A percentile compares a stretch with the other conserved stretches of the same genome.
phyloP scores from a whole-genome alignment of 2,888 invertebrate genomes.

The Lepidochrysops patricia region DNA sequence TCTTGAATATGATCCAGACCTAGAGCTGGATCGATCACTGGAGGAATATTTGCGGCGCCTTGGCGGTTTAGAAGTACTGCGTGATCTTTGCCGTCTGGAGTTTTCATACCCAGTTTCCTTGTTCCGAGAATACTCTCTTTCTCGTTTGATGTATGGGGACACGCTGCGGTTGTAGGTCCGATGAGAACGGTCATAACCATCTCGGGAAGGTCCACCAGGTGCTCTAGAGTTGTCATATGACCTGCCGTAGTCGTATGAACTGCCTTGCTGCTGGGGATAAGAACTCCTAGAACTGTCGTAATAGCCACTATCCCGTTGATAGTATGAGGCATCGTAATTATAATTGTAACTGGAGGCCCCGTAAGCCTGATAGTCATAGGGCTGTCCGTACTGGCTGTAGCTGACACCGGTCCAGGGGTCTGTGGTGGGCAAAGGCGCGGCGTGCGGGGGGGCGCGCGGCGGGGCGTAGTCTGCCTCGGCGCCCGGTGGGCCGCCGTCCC shows the following conservation, averaged over 20 bases:
- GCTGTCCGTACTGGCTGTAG: slow-evolving; percentile 54
- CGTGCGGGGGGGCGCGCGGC: slow-evolving; percentile 50
- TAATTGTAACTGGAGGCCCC: slow-evolving; percentile 42
- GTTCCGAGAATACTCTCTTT: slow-evolving; percentile 42
- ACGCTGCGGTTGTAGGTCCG: slow-evolving; percentile 43
- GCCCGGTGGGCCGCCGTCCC: slow-evolving; percentile 72
- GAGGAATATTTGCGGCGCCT: slow-evolving; percentile 51
- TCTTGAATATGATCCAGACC: slow-evolving; percentile 46
- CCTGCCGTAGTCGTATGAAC: slow-evolving; percentile 31
- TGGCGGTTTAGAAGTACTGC: slow-evolving; percentile 38
- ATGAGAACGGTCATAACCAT: slow-evolving; percentile 32
- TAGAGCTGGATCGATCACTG: slow-evolving; percentile 49
- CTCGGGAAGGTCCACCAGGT: slow-evolving; percentile 29
- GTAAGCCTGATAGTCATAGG: slow-evolving; percentile 54
- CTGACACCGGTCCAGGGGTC: slow-evolving; percentile 66
- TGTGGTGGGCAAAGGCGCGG: slow-evolving; percentile 50
- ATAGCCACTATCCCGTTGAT: slow-evolving; percentile 41
- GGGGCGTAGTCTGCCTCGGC: slow-evolving; percentile 68
- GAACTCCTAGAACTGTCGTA: slow-evolving; percentile 35
- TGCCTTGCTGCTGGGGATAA: slow-evolving; percentile 29
- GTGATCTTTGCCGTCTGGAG: slow-evolving; percentile 37
- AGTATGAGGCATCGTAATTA: slow-evolving; percentile 47
- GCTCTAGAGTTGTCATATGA: slow-evolving; percentile 33
- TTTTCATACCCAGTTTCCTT: slow-evolving; percentile 42
- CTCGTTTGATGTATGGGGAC: slow-evolving; percentile 44